These are phyloP conservation scores for Scylla paramamosain DNA, from an alignment of 1,140 invertebrate genomes.

Conservation along the genomic window DNA sequence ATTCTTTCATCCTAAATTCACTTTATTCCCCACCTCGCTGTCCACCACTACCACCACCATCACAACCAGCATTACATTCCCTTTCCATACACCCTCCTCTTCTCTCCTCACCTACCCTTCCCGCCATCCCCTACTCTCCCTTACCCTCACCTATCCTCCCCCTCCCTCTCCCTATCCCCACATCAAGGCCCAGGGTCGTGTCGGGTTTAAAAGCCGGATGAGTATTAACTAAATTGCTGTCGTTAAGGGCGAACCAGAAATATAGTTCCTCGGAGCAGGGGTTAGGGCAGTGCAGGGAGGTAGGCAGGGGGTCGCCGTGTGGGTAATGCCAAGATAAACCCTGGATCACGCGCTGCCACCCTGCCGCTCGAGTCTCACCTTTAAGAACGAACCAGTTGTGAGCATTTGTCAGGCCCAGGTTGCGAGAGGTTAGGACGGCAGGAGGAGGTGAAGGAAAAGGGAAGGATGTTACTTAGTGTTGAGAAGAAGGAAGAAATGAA, in stretches of 20 bases:
- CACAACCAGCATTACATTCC: neutral
- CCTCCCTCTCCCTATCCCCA: neutral
- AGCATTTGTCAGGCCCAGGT: neutral
- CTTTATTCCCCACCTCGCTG: neutral
- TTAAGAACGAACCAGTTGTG: neutral
- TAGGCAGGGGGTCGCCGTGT: neutral
- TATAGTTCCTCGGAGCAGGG: neutral
- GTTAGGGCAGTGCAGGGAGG: neutral
- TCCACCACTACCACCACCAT: neutral
- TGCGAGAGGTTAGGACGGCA: neutral
- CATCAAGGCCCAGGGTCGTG: neutral
- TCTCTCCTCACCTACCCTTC: neutral
- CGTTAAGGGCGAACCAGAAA: slow-evolving; percentile 21
- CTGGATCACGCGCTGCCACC: neutral
- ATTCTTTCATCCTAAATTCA: neutral
- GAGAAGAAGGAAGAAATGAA: too few species aligned
- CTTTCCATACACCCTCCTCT: neutral
- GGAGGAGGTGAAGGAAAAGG: neutral
- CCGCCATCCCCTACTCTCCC: neutral
- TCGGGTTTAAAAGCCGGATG: neutral
- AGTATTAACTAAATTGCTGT: slow-evolving; percentile 6
- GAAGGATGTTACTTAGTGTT: too few species aligned
- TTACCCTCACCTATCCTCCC: neutral
- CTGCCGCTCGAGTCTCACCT: neutral
- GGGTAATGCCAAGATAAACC: neutral